Conservation (phyloP, 2,113 vertebrate species). For the Urocynchramus pylzowi region DNA sequence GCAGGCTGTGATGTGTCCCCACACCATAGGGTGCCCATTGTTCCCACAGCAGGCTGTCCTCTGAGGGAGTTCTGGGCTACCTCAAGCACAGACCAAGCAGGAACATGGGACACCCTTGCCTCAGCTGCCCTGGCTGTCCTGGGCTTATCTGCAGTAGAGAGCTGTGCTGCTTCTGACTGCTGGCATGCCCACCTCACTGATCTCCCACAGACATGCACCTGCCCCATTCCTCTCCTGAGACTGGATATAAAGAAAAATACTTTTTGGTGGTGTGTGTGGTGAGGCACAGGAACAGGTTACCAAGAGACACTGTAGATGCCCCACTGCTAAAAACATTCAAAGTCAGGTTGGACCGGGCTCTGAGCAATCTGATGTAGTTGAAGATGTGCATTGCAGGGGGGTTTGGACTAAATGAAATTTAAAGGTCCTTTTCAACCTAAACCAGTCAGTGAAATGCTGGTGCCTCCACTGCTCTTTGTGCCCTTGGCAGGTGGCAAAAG, state of each 20-base stretch:
- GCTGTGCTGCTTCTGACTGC: not conserved
- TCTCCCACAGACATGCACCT: not conserved
- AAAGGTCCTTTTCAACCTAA: not conserved
- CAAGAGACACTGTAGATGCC: not conserved
- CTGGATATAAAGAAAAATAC: not conserved
- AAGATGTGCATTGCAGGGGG: not conserved
- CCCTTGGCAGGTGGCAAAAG: not conserved
- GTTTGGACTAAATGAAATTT: not conserved
- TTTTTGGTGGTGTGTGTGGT: not conserved
- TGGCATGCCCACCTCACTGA: not conserved
- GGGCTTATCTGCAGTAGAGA: not conserved
- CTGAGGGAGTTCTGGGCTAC: not conserved
- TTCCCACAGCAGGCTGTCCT: not conserved
- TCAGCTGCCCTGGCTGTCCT: not conserved
- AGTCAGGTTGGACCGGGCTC: not conserved
- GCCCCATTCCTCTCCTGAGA: not conserved
- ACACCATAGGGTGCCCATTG: accelerated
- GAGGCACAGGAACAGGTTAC: not conserved
- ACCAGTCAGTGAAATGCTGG: not conserved
- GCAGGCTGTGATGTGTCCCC: not conserved
- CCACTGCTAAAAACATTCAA: not conserved
- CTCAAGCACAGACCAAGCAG: not conserved
- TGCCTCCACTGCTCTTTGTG: not conserved
- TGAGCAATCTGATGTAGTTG: not conserved
- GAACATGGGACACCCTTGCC: not conserved